A percentile compares a stretch with the other conserved stretches of the same genome.
These are phyloP conservation scores for Adelges cooleyi DNA, from an alignment of 1,140 invertebrate genomes.

Conservation along the genomic window DNA sequence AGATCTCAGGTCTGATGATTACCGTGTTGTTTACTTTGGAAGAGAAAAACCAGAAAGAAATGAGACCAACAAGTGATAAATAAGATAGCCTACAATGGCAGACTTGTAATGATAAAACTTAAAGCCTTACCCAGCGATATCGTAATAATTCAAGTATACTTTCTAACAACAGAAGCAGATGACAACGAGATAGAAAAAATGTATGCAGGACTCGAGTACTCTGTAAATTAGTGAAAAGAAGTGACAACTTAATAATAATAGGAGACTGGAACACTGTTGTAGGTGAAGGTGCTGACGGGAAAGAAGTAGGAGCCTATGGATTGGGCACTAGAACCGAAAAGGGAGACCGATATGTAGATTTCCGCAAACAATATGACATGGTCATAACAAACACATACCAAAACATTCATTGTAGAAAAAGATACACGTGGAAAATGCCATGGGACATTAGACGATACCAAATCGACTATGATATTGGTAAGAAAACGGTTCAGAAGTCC, in stretches of 20 bases:
- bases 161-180: constrained; percentile 29
- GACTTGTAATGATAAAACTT: background rate
- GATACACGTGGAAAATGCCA: constrained; percentile 38
- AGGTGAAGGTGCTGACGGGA: constrained; percentile 25
- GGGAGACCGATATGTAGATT: constrained; percentile 35
- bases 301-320: constrained; percentile 31
- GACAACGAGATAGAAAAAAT: constrained; percentile 34
- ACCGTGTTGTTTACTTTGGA: constrained; percentile 2
- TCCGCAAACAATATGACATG: constrained; percentile 36
- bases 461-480: constrained; percentile 37
- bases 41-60: background rate
- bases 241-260: constrained; percentile 32
- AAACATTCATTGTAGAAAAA: constrained; percentile 34
- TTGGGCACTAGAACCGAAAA: constrained; percentile 35
- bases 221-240: constrained; percentile 28
- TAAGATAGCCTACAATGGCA: background rate
- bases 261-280: constrained; percentile 36
- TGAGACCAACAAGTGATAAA: background rate
- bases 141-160: no score
- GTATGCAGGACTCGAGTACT: constrained; percentile 31
- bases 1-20: background rate
- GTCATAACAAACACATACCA: constrained; percentile 35
- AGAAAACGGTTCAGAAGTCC: constrained; percentile 35
- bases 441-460: constrained; percentile 36
- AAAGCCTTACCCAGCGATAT: background rate